Evolutionary conservation across 2,797 vertebrate species (phyloP).

Genomic region (Takifugu ocellatus): DNA sequence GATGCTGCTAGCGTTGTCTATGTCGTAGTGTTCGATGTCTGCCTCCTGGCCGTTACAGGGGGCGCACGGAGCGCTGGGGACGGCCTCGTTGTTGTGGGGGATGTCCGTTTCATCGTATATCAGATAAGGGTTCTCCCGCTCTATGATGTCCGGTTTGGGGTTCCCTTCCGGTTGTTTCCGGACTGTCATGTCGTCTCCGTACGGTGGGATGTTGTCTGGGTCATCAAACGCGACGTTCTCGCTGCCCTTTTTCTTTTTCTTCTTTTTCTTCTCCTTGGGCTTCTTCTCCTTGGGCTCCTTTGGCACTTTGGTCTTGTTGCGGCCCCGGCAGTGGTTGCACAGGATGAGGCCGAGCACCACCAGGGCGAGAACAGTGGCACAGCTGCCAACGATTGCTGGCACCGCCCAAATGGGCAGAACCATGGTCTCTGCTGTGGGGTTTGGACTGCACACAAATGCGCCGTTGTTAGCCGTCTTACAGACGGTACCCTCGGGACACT

Average conservation of each 20-base stretch:
- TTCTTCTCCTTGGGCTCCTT: slow-evolving; percentile 88
- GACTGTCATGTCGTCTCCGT: slow-evolving; percentile 93
- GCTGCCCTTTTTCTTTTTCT: slow-evolving; percentile 94
- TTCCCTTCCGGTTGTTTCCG: slow-evolving; percentile 96
- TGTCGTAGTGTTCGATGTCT: slow-evolving; percentile 96
- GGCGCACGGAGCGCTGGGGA: slow-evolving; percentile 91
- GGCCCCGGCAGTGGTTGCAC: slow-evolving; percentile 90
- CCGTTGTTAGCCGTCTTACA: slow-evolving; percentile 78
- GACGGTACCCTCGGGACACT: slow-evolving; percentile 79
- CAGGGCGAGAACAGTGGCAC: slow-evolving; percentile 87
- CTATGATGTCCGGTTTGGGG: slow-evolving; percentile 96
- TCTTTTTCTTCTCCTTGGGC: slow-evolving; percentile 94
- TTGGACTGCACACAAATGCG: slow-evolving; percentile 79
- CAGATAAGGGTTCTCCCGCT: slow-evolving; percentile 95
- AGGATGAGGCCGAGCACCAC: slow-evolving; percentile 92
- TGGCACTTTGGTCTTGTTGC: slow-evolving; percentile 79
- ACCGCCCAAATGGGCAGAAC: slow-evolving; percentile 95
- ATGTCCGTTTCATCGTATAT: slow-evolving; percentile 96
- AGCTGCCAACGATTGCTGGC: slow-evolving; percentile 93
- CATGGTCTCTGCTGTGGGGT: slow-evolving; percentile 66
- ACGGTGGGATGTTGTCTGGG: slow-evolving; percentile 92
- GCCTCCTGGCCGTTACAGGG: slow-evolving; percentile 82
- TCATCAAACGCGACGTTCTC: slow-evolving; percentile 96
- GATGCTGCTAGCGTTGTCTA: slow-evolving; percentile 97
- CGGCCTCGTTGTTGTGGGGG: slow-evolving; percentile 80